These are phyloP conservation scores for Luidia sarsii DNA, from an alignment of 53 echinoderm and acorn worm species.

Conservation along the genomic window DNA sequence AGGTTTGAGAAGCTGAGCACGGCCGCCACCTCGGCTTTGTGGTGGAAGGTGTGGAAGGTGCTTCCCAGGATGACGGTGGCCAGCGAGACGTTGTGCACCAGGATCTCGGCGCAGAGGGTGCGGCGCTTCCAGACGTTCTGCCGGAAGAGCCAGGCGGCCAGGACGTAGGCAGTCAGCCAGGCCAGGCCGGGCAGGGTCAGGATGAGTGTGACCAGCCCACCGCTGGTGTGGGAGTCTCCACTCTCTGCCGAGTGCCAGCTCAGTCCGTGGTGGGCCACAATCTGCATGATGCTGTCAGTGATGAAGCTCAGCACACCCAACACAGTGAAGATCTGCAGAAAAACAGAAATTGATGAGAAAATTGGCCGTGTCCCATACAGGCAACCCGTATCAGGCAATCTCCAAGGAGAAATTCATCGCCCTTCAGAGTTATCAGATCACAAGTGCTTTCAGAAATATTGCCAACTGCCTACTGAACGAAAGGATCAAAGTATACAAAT, in stretches of 20 bases:
- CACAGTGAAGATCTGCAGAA: slow-evolving; percentile 11
- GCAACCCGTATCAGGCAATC: too few relatives aligned
- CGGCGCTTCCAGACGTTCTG: slow-evolving; percentile 40
- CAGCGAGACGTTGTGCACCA: slow-evolving; percentile 26
- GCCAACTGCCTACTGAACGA: too few relatives aligned
- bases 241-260: too few relatives aligned
- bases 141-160: slow-evolving; percentile 27
- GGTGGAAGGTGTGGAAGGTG: slow-evolving; percentile 5
- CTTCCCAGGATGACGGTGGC: slow-evolving; percentile 22
- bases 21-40: neutral
- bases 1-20: neutral
- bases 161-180: slow-evolving; percentile 17
- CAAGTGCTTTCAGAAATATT: too few relatives aligned
- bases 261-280: neutral
- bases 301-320: slow-evolving; percentile 37
- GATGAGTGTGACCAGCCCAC: neutral
- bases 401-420: too few relatives aligned
- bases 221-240: too few relatives aligned
- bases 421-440: too few relatives aligned
- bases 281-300: slow-evolving; percentile 1
- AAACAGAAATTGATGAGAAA: too few relatives aligned
- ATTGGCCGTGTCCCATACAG: too few relatives aligned
- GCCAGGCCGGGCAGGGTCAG: slow-evolving; percentile 20
- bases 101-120: slow-evolving; percentile 24
- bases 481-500: too few relatives aligned